Base-by-base conservation (phyloP, 2,113 vertebrate genomes). In the Fukomys damarensis region DNA sequence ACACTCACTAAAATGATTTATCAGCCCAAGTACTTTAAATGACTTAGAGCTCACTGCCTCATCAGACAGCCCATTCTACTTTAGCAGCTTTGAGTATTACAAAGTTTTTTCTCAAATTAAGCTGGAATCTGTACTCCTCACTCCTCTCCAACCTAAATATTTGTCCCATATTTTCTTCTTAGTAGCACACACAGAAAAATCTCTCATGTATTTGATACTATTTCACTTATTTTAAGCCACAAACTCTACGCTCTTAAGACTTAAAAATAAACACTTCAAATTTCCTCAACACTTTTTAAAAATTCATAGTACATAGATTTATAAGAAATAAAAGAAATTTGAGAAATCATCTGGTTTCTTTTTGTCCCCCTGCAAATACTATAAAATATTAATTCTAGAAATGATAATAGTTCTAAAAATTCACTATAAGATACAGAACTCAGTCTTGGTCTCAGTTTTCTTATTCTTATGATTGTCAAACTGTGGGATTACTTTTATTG, bases 1-100 rank as follows among this genome's bases (percentile, higher is more conserved):
- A 70, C 4, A 92, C 24, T 52, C 41, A 65, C n/a, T 93, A 59
- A 87, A 74, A 76, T 93, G 95, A 92, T 85, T 92, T 88, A 83
- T 70, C 38, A 93, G 28, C 7, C 88, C 63, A 91, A 91, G 70
- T 35, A 81, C 77, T 90, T 94, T 88, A 52, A 85, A 83, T 43
- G 58, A 63, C 32, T 86, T 92, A 20, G 43, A 91, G 76, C 26
- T 83, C n/a, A 89, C 26, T 86, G 77, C 80, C 28, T 96, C 49
- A 86, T 81, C 54, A 65, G 72, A 87, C 70, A 81, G 68, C 26
- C n/a, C 6, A 88, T 65, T 76, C 49, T 20, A 68, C 30, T 38
- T 74, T 32, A 68, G 12, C 32, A 59, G 56, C 28, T 79, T 95
- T 35, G 7, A 90, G 22, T 30, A 19, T 28, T 65, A 66, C 32